A percentile compares a stretch with the other conserved stretches of the same genome.
phyloP scores from a whole-genome alignment of 2,797 vertebrate species.

The Phalloptychus januarius region DNA sequence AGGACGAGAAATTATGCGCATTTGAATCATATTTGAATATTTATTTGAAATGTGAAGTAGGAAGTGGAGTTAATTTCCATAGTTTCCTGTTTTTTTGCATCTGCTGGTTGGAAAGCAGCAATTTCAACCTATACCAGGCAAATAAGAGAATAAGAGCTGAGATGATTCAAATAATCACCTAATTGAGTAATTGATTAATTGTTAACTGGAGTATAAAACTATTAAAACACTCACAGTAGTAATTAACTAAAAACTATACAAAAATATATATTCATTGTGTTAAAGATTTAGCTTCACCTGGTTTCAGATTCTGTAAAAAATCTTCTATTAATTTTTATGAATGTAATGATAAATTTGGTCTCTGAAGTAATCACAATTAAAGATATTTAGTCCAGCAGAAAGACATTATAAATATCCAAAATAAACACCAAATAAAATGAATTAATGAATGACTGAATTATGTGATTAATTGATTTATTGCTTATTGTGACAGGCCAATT shows the following conservation, averaged over 20 bases:
- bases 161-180: not conserved
- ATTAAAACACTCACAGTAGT: not conserved
- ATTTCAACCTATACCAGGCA: no score
- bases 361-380: no score
- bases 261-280: not conserved
- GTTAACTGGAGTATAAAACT: not conserved
- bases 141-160: not conserved
- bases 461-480: no score
- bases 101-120: not conserved
- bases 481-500: no score
- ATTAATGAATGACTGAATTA: no score
- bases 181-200: not conserved
- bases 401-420: no score
- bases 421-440: no score
- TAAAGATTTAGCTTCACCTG: not conserved
- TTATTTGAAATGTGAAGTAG: not conserved
- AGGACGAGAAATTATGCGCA: not conserved
- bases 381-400: no score
- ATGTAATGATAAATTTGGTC: no score
- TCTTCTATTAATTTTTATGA: no score
- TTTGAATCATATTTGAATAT: not conserved
- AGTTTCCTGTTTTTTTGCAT: not conserved
- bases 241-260: not conserved
- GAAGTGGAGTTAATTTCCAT: not conserved
- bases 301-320: not conserved